Evolutionary conservation across 2,797 vertebrate genomes (phyloP), one percentile per base, ranked within the genome.

Genomic region (Anguilla obscura): DNA sequence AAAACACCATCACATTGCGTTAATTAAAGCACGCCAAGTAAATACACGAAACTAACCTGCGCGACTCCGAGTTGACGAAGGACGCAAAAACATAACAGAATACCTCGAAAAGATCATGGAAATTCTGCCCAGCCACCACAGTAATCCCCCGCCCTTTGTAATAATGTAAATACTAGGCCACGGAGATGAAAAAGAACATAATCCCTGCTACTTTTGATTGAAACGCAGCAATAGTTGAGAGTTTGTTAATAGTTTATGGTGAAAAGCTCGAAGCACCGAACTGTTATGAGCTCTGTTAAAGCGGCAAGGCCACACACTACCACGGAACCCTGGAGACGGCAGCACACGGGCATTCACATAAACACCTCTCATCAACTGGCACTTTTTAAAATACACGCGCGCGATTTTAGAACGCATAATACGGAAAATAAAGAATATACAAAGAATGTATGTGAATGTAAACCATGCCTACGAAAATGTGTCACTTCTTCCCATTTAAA

Each of bases 1-100:
- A 91, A 89, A 87, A 91, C 58, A 56, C 30, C 69, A 85, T 88
- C 71, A 74, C 27, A 21, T 36, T 52, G 16, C 85, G 83, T 88
- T 91, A 85, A 91, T 89, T 76, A 87, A 87, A 89, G 88, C 76
- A 86, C 89, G 60, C 40, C 90, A 87, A 89, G 88, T 84, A 89
- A 90, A 92, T 87, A 87, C 89, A 90, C 90, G 85, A 87, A 89
- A 79, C 86, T 66, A 86, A 93, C 88, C 88, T 90, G 90, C 91
- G 89, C 74, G 88, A 89, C 82, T 90, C 90, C 90, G 88, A 16
- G 87, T 88, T 89, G 84, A 90, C 18, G 24, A 84, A 16, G 30
- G 63, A 86, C 63, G 84, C 18, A 87, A 88, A 89, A 91, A 88
- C 87, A 74, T 66, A 85, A 89, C 87, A 88, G 86, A 66, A 27